These are phyloP conservation scores for Drosophila antonietae DNA, from an alignment of 2,888 invertebrate species.

Conservation along the genomic window DNA sequence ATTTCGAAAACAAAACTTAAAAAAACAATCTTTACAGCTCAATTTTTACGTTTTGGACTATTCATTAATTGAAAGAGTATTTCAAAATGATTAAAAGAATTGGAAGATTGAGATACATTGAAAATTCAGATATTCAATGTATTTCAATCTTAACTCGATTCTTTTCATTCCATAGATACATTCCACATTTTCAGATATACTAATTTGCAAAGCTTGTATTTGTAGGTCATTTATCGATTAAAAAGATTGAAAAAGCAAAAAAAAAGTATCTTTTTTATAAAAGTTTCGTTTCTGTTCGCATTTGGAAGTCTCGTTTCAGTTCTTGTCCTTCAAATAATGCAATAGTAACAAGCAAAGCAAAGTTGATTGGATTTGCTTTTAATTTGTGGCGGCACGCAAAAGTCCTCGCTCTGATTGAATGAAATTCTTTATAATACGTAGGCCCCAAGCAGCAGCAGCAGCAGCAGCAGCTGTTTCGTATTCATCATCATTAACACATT, in stretches of 20 bases:
- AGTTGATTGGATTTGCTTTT: constrained; percentile 21
- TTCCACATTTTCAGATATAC: too few species aligned
- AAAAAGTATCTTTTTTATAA: background rate
- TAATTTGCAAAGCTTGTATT: too few species aligned
- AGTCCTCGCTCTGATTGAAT: constrained; percentile 64
- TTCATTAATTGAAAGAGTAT: too few species aligned
- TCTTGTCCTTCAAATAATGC: constrained; percentile 22
- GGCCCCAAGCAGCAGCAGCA: constrained; percentile 8
- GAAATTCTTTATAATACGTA: constrained; percentile 47
- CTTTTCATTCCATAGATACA: background rate
- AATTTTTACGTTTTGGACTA: too few species aligned
- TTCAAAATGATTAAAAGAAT: too few species aligned
- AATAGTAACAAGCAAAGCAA: background rate
- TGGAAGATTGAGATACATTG: too few species aligned
- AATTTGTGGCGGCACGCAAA: constrained; percentile 25
- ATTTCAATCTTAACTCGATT: too few species aligned
- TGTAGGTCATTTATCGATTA: background rate
- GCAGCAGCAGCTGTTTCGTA: constrained; percentile 61
- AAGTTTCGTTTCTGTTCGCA: background rate
- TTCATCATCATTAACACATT: constrained; percentile 78
- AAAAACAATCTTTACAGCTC: too few species aligned
- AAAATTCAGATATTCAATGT: too few species aligned
- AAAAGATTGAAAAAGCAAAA: background rate
- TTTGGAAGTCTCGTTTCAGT: background rate
- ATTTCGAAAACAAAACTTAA: too few species aligned